phyloP scores from a whole-genome alignment of 2,888 invertebrate genomes.

The Oscheius myriophilus region DNA sequence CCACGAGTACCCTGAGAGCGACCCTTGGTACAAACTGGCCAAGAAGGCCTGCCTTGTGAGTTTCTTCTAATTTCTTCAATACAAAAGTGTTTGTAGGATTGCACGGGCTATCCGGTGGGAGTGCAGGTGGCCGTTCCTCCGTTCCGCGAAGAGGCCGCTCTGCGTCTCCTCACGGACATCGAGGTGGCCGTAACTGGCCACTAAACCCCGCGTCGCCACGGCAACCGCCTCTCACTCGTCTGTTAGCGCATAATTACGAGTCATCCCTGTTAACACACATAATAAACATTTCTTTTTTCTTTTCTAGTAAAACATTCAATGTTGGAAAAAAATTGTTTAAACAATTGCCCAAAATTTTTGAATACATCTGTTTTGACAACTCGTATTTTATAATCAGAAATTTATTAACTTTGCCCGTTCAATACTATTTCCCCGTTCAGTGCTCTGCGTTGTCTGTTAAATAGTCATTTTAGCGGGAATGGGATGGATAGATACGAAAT shows the following conservation, averaged over 20 bases:
- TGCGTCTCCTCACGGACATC: conserved; percentile 58
- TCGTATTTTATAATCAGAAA: too few relatives aligned
- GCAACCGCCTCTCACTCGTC: conserved; percentile 12
- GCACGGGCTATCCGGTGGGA: conserved; percentile 62
- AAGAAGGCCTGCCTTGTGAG: conserved; percentile 46
- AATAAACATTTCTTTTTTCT: background rate
- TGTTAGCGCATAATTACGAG: conserved; percentile 12
- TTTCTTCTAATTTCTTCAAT: background rate
- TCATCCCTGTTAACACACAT: background rate
- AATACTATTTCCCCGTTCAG: background rate
- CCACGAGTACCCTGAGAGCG: conserved; percentile 56
- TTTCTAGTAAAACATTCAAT: background rate
- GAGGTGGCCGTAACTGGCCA: conserved; percentile 50
- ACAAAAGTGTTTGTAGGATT: conserved; percentile 36
- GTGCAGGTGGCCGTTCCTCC: conserved; percentile 64
- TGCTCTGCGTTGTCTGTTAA: background rate
- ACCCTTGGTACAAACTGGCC: conserved; percentile 57
- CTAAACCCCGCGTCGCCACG: conserved; percentile 24
- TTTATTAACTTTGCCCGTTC: too few relatives aligned
- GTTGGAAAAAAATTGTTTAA: background rate
- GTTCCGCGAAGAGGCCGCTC: conserved; percentile 57
- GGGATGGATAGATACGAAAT: conserved; percentile 28
- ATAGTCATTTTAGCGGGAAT: background rate
- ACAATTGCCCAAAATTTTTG: background rate
- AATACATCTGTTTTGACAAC: background rate